Evolutionary conservation across 2,888 invertebrate genomes (phyloP).

Genomic region (Eristalinus aeneus): DNA sequence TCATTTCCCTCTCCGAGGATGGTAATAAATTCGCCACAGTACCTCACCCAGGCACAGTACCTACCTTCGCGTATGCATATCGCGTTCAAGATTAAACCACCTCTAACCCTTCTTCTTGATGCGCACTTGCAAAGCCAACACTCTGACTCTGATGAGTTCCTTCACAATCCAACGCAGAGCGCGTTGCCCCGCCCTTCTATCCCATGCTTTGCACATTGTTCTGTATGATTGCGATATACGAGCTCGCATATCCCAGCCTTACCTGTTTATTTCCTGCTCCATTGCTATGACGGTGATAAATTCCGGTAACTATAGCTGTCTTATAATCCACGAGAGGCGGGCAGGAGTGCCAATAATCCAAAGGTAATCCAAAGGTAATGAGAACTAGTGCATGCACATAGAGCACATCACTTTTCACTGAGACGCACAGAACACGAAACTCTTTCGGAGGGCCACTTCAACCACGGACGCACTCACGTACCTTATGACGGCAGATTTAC

Average conservation of each 20-base stretch:
- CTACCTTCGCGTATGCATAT: constrained; percentile 39
- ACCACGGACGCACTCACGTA: background rate
- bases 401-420: constrained; percentile 32
- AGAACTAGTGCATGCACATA: constrained; percentile 3
- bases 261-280: constrained; percentile 67
- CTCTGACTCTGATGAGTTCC: constrained; percentile 44
- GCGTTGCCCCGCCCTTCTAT: background rate
- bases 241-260: constrained; percentile 13
- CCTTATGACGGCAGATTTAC: constrained; percentile 8
- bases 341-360: constrained; percentile 52
- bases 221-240: constrained; percentile 22
- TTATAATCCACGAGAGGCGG: constrained; percentile 52
- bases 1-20: constrained; percentile 37
- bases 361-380: constrained; percentile 63
- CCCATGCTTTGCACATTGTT: constrained; percentile 30
- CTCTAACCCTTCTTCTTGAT: constrained; percentile 41
- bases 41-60: constrained; percentile 14
- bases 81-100: constrained; percentile 61
- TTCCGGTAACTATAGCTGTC: constrained; percentile 32
- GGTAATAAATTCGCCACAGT: constrained; percentile 51
- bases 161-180: constrained; percentile 5
- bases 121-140: constrained; percentile 22
- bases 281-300: constrained; percentile 47
- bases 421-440: background rate
- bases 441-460: constrained; percentile 18